phyloP scores from a whole-genome alignment of 2,888 invertebrate species.

The Cerceris ruficornis region DNA sequence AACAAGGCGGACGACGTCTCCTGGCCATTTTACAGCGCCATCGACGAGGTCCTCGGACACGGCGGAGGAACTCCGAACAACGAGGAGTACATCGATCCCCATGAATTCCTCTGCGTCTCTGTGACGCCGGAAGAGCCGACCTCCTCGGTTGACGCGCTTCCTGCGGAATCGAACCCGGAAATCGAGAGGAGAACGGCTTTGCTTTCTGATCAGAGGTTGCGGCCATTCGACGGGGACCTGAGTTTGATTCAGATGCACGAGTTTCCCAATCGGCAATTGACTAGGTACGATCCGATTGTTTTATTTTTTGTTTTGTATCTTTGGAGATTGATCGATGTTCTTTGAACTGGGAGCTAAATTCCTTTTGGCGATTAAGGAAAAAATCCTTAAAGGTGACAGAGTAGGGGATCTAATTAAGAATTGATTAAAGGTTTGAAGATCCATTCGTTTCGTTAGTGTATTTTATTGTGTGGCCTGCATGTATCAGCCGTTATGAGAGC shows the following conservation, averaged over 20 bases:
- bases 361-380: neutral
- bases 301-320: neutral
- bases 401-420: neutral
- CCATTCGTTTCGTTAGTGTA: too few species aligned
- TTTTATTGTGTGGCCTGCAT: too few species aligned
- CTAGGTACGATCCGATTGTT: conserved; percentile 9
- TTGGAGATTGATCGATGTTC: neutral
- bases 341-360: neutral
- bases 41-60: conserved; percentile 73
- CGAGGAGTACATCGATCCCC: conserved; percentile 71
- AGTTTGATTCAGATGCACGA: conserved; percentile 27
- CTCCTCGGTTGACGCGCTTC: conserved; percentile 41
- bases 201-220: conserved; percentile 15
- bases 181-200: conserved; percentile 22
- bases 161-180: conserved; percentile 38
- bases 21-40: conserved; percentile 76
- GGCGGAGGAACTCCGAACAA: conserved; percentile 54
- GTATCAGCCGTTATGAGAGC: too few species aligned
- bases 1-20: conserved; percentile 77
- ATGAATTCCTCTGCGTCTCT: conserved; percentile 74
- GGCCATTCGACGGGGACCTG: conserved; percentile 4
- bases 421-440: too few species aligned
- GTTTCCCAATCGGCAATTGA: neutral
- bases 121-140: conserved; percentile 61
- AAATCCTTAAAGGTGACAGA: neutral